phyloP scores from a whole-genome alignment of 30 jellyfish, hydroid and myxozoan species.

The Chrysaora quinquecirrha region DNA sequence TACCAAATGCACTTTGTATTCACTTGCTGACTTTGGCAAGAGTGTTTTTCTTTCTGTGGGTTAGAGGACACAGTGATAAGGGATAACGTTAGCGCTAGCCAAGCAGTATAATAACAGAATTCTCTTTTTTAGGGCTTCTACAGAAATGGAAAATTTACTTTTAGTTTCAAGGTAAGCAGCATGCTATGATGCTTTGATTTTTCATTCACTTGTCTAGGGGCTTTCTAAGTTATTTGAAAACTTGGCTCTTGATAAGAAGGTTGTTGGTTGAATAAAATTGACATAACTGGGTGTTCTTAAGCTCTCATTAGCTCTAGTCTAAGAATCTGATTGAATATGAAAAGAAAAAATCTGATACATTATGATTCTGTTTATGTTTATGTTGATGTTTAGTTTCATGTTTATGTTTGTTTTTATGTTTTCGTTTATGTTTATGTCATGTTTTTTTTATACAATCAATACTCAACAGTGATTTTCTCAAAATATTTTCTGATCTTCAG shows the following conservation, averaged over 20 bases:
- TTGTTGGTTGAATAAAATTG: not conserved
- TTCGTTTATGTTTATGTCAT: not conserved
- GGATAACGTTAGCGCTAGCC: no score
- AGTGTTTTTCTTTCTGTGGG: not conserved
- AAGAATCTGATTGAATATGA: no score
- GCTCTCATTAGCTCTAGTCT: not conserved
- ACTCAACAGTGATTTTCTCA: no score
- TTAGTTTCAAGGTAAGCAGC: conserved; percentile 85
- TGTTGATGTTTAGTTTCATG: no score
- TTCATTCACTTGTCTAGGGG: not conserved
- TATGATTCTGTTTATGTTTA: no score
- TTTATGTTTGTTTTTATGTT: not conserved
- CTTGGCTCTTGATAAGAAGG: not conserved
- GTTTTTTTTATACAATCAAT: not conserved
- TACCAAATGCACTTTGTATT: not conserved
- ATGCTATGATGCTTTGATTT: not conserved
- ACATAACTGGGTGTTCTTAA: not conserved
- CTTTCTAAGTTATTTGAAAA: no score
- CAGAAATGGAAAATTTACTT: conserved; percentile 83
- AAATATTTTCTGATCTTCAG: conserved; percentile 14
- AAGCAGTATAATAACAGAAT: not conserved
- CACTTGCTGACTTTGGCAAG: not conserved
- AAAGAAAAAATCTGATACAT: not conserved
- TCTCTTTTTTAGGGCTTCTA: conserved; percentile 82
- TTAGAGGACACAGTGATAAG: no score